These are phyloP conservation scores for Heliconius ismenius DNA, from an alignment of 2,888 invertebrate genomes.

Conservation along the genomic window DNA sequence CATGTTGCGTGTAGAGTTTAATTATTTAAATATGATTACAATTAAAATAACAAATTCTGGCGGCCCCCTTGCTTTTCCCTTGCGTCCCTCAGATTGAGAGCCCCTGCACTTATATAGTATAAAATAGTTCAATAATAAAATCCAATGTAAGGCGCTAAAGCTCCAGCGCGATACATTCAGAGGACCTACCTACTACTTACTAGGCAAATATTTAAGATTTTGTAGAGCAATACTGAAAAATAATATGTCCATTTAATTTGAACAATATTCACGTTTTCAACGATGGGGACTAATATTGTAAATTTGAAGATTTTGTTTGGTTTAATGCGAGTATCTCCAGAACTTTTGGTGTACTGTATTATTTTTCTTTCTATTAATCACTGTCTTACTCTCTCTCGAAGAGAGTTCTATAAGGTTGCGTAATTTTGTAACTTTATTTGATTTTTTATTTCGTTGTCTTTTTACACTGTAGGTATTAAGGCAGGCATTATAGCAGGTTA, in stretches of 20 bases:
- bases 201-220: slow-evolving; percentile 21
- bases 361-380: no score
- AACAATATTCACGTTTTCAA: neutral
- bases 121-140: slow-evolving; percentile 28
- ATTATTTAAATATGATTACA: no score
- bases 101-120: neutral
- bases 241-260: neutral
- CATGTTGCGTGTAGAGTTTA: no score
- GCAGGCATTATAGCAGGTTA: neutral
- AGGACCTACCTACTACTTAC: neutral
- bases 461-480: neutral
- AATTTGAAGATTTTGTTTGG: neutral
- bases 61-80: neutral
- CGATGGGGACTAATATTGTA: neutral
- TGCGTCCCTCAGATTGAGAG: neutral
- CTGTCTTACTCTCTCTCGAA: no score
- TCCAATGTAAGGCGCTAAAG: slow-evolving; percentile 19
- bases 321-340: no score
- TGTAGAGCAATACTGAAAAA: slow-evolving; percentile 2
- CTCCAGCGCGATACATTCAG: neutral
- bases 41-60: neutral
- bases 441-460: no score
- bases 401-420: no score
- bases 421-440: no score
- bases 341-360: no score